Evolutionary conservation across 2,797 vertebrate species (phyloP), one percentile per base, ranked within the genome.

Genomic region (Sparus aurata): DNA sequence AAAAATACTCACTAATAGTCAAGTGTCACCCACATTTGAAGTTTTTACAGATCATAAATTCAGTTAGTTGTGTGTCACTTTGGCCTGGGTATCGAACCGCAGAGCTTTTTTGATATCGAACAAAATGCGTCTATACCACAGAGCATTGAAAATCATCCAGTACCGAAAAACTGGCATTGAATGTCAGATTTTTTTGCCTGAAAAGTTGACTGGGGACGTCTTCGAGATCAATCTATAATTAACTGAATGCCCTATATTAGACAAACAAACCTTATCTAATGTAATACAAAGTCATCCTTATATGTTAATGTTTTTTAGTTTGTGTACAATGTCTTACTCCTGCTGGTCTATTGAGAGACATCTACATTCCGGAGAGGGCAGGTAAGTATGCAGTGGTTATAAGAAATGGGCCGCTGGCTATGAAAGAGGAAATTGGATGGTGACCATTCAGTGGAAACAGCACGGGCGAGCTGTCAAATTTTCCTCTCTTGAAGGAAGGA

Each of bases 331-430:
- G 54, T 30, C 15, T 61, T 59, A 38, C 6, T 4, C 25, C 50
- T 58, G 34, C 52, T 61, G 66, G 50, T 80, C 30, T 80, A 6
- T 62, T 53, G 5, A 70, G 12, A 30, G 30, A 53, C 53, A n/a
- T 25, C 46, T 50, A 58, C 27, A n/a, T 41, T 85, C 63, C 20
- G 46, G 22, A 6, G 63, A 53, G 45, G 17, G 23, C 20, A 58
- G 54, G 62, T 83, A 80, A 77, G 81, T 76, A 75, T 69, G 25
- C 23, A 52, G 54, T 12, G 15, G 50, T 63, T 76, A 25, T 59
- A 68, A 73, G 27, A 69, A 76, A 59, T n/a, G 12, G 20, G 17
- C 6, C 52, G 27, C 2, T 41, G 47, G 69, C 49, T 69, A 20
- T 66, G 15, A 68, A 60, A 73, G 12, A 63, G 30, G 27, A 69